These are phyloP conservation scores for Danio rerio DNA, from an alignment of 2,113 vertebrate species.

Conservation along the genomic window GRCz12tu NC_133184.1:32544501-32545000, in stretches of 20 bases:
- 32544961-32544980: slow-evolving; percentile 18
- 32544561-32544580: slow-evolving; percentile 18
- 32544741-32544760: slow-evolving; percentile 72
- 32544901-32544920: slow-evolving; percentile 55
- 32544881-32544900: slow-evolving; percentile 57
- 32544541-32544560: not conserved
- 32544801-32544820: slow-evolving; percentile 58
- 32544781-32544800: slow-evolving; percentile 58
- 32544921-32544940: slow-evolving; percentile 23
- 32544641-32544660: slow-evolving; percentile 65
- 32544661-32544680: slow-evolving; percentile 70
- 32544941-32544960: not conserved
- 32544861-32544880: slow-evolving; percentile 55
- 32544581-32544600: not conserved
- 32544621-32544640: slow-evolving; percentile 60
- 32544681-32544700: slow-evolving; percentile 82
- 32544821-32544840: slow-evolving; percentile 66
- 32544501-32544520: not conserved
- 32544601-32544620: slow-evolving; percentile 54
- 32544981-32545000: not conserved
- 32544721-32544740: slow-evolving; percentile 77
- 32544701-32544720: slow-evolving; percentile 77
- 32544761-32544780: slow-evolving; percentile 67
- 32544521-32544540: not conserved
- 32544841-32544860: slow-evolving; percentile 35